Percentiles rank a stretch among this genome's conserved stretches.
phyloP scores from a whole-genome alignment of 2,113 vertebrate species.

The Microcebus jonahi region DNA sequence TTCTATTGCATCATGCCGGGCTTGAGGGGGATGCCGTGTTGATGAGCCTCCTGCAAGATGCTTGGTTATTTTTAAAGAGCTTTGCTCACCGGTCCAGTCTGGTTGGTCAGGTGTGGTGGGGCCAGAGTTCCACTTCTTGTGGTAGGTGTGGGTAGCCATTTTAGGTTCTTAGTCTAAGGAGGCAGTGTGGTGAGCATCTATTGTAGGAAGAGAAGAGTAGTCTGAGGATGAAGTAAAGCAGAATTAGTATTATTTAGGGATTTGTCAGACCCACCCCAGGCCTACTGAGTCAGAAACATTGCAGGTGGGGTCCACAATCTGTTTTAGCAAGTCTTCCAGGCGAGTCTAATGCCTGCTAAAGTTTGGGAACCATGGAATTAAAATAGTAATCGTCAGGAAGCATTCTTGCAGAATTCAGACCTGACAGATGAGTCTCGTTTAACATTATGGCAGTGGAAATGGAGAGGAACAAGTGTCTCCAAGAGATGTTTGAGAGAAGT shows the following conservation, averaged over 20 bases:
- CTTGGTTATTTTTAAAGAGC: neutral
- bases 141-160: neutral
- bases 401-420: neutral
- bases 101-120: neutral
- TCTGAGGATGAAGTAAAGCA: neutral
- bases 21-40: neutral
- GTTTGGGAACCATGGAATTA: neutral
- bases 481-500: neutral
- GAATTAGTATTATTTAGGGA: neutral
- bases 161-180: neutral
- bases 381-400: neutral
- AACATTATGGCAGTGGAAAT: neutral
- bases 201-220: neutral
- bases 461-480: neutral
- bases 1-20: neutral
- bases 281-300: neutral
- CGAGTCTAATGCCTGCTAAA: neutral
- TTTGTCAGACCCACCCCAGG: neutral
- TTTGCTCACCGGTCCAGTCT: neutral
- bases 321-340: neutral
- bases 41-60: neutral
- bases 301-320: neutral
- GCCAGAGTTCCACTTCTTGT: neutral
- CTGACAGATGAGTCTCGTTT: neutral
- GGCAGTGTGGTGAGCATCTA: neutral